These are phyloP conservation scores for Condylura cristata DNA, from an alignment of 2,113 vertebrate genomes.

Conservation along the genomic window DNA sequence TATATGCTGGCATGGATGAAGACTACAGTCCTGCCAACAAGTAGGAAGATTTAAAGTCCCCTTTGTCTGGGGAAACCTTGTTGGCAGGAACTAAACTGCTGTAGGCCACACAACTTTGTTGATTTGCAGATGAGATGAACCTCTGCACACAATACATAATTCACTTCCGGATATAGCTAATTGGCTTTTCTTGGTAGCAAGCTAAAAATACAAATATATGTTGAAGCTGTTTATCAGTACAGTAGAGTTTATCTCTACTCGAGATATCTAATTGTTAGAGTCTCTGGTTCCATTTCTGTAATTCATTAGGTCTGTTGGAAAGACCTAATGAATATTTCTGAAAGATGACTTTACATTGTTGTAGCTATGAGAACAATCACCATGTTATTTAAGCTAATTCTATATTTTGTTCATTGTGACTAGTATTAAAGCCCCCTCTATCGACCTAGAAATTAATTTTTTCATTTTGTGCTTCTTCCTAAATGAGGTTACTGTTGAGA, in stretches of 20 bases:
- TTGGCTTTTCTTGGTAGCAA: neutral
- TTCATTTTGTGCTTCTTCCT: conserved; percentile 30
- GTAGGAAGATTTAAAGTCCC: neutral
- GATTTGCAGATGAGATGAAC: neutral
- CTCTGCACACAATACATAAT: neutral
- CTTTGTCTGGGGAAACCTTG: neutral
- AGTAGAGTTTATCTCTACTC: neutral
- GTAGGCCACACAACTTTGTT: neutral
- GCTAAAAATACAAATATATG: neutral
- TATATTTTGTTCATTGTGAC: neutral
- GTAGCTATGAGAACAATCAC: neutral
- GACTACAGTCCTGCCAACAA: neutral
- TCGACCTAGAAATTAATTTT: neutral
- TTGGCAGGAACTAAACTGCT: neutral
- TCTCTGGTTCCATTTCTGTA: conserved; percentile 20
- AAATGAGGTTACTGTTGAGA: neutral
- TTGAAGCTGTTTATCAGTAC: neutral
- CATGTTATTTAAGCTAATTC: conserved; percentile 24
- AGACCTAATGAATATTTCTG: neutral
- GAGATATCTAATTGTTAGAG: neutral
- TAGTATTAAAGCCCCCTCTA: neutral
- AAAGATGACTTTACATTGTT: neutral
- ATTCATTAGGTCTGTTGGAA: neutral
- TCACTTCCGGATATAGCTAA: neutral
- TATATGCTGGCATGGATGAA: neutral